Evolutionary conservation across 2,113 vertebrate species (phyloP), one percentile per base, ranked within the genome.

Genomic region (Quiscalus mexicanus): DNA sequence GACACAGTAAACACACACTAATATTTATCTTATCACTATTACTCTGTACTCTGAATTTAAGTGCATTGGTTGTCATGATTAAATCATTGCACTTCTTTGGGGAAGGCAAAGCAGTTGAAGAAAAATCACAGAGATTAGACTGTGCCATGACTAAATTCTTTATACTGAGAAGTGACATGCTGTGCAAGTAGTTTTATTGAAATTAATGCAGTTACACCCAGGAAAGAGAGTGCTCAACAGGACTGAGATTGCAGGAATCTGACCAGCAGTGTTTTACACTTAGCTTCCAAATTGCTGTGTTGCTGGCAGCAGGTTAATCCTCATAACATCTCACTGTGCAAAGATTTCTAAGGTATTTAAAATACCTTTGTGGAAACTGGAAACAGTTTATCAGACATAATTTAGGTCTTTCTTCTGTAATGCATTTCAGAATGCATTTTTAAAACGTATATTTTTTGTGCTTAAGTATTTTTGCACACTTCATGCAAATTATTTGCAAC

Each of bases 231-330:
- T 85, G 50, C 59, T 93, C 74, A 83, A 90, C 58, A 50, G 50
- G 81, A 60, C 49, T 59, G 55, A 85, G 77, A 79, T 68, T 85
- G n/a, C 62, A 94, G 85, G 74, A 76, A 79, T 67, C 58, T 74
- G 41, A 62, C 78, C 92, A 93, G 78, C 39, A 80, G 53, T 74
- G 53, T 83, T 94, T 91, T 59, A 89, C 74, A 76, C 45, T 93
- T 80, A 77, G 63, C 71, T 94, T 91, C 83, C 50, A 79, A 83
- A 95, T 90, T 95, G 55, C 74, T 95, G 15, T 63, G 53, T 70
- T 93, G 65, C 71, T 95, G 85, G 74, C 74, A 89, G 47, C 64
- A 80, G 67, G 90, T 95, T 83, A 96, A 93, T 91, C 89, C 65
- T 75, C 30, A 65, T 35, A 79, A 76, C 25, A 58, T 23, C 49